Conservation (phyloP, 2,113 vertebrate species). For the Zeus faber region DNA sequence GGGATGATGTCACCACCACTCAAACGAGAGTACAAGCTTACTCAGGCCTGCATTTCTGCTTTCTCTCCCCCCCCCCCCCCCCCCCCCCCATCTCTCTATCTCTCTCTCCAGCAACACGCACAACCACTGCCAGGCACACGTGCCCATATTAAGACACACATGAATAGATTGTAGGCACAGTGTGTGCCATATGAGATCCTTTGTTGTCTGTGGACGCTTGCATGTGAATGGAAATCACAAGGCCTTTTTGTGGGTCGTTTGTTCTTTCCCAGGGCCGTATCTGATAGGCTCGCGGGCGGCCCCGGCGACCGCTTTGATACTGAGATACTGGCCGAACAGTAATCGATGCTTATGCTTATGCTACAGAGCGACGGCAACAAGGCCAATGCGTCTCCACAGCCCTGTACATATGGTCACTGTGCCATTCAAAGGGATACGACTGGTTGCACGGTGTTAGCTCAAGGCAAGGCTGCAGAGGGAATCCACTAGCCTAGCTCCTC, state of each 20-base stretch:
- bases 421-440: too few species aligned
- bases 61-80: conserved; percentile 29
- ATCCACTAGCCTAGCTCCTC: too few species aligned
- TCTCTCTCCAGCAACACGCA: conserved; percentile 7
- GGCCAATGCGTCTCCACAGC: too few species aligned
- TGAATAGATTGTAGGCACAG: conserved; percentile 27
- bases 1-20: conserved; percentile 65
- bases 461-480: too few species aligned
- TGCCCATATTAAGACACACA: conserved; percentile 48
- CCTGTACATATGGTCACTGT: too few species aligned
- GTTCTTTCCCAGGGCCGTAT: neutral
- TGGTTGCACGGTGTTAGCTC: too few species aligned
- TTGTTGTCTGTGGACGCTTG: conserved; percentile 18
- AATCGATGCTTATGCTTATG: too few species aligned
- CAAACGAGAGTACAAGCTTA: conserved; percentile 51
- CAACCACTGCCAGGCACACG: conserved; percentile 30
- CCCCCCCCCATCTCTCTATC: neutral
- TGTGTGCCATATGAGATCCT: conserved; percentile 24
- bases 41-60: conserved; percentile 15
- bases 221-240: conserved; percentile 23
- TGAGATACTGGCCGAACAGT: too few species aligned
- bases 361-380: too few species aligned
- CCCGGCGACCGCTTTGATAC: too few species aligned
- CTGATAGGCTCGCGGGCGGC: too few species aligned
- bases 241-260: too few species aligned